These are phyloP conservation scores for Lycopodina hypogea DNA, from an alignment of 37 sponge, comb jelly and placozoan species.

Conservation along the genomic window DNA sequence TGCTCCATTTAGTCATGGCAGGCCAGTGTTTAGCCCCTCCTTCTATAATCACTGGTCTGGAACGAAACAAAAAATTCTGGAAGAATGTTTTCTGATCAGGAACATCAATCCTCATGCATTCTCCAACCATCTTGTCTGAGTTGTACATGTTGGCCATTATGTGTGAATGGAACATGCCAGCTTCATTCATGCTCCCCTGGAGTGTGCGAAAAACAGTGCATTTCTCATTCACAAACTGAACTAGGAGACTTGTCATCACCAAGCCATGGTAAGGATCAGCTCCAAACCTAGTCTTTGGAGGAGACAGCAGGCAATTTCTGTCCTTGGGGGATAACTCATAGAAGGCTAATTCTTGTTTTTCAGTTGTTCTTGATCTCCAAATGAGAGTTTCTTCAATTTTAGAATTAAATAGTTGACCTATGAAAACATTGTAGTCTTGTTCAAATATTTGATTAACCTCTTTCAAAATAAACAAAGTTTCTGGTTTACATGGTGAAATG, in stretches of 20 bases:
- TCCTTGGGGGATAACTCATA: slow-evolving; percentile 35
- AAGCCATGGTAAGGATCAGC: slow-evolving; percentile 44
- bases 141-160: slow-evolving; percentile 49
- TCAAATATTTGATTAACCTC: slow-evolving; percentile 4
- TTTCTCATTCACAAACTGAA: slow-evolving; percentile 61
- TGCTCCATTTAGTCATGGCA: slow-evolving; percentile 69
- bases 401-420: slow-evolving; percentile 12
- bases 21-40: slow-evolving; percentile 51
- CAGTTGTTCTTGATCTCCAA: neutral
- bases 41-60: slow-evolving; percentile 72
- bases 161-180: slow-evolving; percentile 33
- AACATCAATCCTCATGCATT: slow-evolving; percentile 37
- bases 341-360: slow-evolving; percentile 21
- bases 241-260: slow-evolving; percentile 15
- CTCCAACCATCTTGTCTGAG: neutral
- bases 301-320: slow-evolving; percentile 38
- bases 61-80: slow-evolving; percentile 46
- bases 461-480: neutral
- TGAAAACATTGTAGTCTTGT: slow-evolving; percentile 24
- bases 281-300: slow-evolving; percentile 5
- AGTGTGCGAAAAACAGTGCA: slow-evolving; percentile 51
- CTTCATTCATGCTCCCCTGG: slow-evolving; percentile 27
- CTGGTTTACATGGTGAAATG: slow-evolving; percentile 20
- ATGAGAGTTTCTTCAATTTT: neutral
- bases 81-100: slow-evolving; percentile 45